Percentiles rank a stretch among this genome's conserved stretches.
Conservation (phyloP, 2,888 invertebrate genomes). For the Lamellibrachia columna region DNA sequence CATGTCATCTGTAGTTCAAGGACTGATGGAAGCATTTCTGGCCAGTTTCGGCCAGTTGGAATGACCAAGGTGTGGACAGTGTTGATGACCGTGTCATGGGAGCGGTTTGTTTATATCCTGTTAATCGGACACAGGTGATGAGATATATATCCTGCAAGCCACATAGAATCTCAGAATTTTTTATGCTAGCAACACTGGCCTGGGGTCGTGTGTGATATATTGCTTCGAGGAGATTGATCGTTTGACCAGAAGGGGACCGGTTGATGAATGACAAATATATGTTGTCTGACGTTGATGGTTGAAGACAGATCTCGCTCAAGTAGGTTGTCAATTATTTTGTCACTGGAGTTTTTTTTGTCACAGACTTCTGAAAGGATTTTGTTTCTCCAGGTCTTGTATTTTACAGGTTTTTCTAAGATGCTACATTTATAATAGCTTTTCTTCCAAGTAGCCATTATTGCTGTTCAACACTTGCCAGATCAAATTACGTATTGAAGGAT, state of each 20-base stretch:
- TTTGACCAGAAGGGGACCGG: background rate
- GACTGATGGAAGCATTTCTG: background rate
- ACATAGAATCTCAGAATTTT: background rate
- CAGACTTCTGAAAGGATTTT: slow-evolving; percentile 31
- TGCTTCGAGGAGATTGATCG: background rate
- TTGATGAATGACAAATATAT: background rate
- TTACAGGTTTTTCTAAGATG: background rate
- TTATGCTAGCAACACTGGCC: background rate
- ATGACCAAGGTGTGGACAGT: background rate
- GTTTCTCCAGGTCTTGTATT: background rate
- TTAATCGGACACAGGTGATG: background rate
- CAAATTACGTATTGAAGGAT: background rate
- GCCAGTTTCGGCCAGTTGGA: background rate
- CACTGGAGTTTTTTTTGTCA: slow-evolving; percentile 13
- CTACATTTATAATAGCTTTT: background rate
- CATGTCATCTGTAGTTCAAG: background rate
- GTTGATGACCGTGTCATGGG: background rate
- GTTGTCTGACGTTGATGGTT: background rate
- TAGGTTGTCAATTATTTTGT: slow-evolving; percentile 22
- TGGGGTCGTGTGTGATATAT: background rate
- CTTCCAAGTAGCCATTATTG: background rate
- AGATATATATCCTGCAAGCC: background rate
- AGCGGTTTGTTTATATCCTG: background rate
- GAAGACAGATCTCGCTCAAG: background rate
- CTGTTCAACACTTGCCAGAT: background rate